Base-by-base conservation (phyloP, 2,888 invertebrate species). In the Diogma glabrata region DNA sequence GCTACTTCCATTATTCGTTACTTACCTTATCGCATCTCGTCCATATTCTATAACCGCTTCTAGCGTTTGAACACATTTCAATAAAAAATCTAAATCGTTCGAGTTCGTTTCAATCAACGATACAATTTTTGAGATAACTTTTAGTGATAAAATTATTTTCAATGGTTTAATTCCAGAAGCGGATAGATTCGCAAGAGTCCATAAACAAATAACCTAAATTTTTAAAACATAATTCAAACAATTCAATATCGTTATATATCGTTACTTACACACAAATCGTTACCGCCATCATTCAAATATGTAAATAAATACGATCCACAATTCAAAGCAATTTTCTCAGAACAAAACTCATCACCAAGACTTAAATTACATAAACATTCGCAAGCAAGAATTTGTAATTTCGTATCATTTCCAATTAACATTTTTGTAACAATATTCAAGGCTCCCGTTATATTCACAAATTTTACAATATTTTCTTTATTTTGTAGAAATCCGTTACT, bases 341-440 rank as follows among this genome's bases (percentile, higher is more conserved):
- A 66, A 4, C 64, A 59, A 5, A 62, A 59, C 2, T 56, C 54
- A 45, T 64, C 63, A 0, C 70, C 70, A 3, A 70, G 52, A 2
- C 68, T 66, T 4, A 67, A 55, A 55, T 70, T 70, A 49, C 70
- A 70, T 3, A 70, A 48, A 10, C 64, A 64, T 54, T 70, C 69
- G 4, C 60, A 59, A 0, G 70, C 64, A 40, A 60, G 57, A 2
- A 66, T 57, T 52, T 66, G 66, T 1, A 62, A 60, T 17, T 61
- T 58, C 1, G 62, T 54, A 30, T 67, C 56, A 8, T 30, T 56
- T 64, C 69, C 67, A 9, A 67, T 67, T 0, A 69, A 53, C 23
- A 68, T 69, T 52, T 70, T 70, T 0, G 68, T 57, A 3, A 70
- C 33, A 1, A 66, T 61, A 51, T 68, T 65, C 2, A 64, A 55